Conservation (phyloP, 2,888 invertebrate genomes). For the Tenthredo mesomela region DNA sequence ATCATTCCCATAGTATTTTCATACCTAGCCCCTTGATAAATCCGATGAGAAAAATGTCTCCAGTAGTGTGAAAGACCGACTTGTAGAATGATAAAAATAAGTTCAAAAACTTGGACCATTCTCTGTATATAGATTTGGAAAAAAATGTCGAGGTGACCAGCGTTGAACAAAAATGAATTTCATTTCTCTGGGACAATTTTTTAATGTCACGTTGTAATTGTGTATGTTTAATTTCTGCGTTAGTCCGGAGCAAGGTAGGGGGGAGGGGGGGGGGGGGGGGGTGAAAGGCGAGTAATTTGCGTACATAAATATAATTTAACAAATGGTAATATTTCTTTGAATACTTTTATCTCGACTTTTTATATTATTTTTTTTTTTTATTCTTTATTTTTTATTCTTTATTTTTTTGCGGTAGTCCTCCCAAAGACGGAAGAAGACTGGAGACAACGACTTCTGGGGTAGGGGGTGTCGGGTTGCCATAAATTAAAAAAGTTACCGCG, state of each 20-base stretch:
- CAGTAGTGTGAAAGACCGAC: no score
- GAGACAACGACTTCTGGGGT: constrained; percentile 6
- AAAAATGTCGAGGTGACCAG: not conserved
- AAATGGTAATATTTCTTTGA: not conserved
- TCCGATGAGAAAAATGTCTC: no score
- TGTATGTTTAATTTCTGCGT: not conserved
- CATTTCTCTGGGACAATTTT: not conserved
- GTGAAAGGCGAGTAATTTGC: not conserved
- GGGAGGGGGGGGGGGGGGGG: no score
- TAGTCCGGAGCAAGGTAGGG: not conserved
- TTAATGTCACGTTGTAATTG: not conserved
- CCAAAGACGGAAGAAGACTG: constrained; percentile 10
- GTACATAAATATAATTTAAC: constrained; percentile 32
- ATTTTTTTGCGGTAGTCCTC: constrained; percentile 7
- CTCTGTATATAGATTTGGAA: no score
- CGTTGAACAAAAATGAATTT: not conserved
- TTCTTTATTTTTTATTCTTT: not conserved
- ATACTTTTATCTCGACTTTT: constrained; percentile 2
- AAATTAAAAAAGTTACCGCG: constrained; percentile 45
- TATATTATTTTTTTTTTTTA: not conserved
- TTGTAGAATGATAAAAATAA: no score
- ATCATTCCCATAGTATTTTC: no score
- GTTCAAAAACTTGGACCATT: no score
- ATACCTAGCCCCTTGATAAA: no score
- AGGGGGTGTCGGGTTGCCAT: constrained; percentile 17